Evolutionary conservation across 2,113 vertebrate genomes (phyloP).

Genomic region (Alligator sinensis): DNA sequence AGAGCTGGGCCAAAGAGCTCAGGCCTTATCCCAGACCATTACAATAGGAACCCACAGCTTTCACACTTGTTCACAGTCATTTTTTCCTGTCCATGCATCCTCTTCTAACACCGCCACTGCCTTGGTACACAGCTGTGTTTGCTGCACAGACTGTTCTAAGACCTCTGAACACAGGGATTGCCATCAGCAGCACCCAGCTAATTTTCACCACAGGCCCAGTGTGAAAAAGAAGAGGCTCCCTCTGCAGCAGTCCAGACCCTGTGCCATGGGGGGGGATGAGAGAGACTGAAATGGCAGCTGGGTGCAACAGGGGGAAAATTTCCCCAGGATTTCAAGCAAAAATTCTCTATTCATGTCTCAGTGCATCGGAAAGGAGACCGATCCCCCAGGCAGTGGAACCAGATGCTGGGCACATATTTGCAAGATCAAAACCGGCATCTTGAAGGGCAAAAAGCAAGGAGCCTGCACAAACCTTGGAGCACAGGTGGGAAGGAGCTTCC

Average conservation of each 20-base stretch:
- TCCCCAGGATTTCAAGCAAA: neutral
- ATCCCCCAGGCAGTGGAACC: too few species aligned
- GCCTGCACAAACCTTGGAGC: neutral
- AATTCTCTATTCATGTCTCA: neutral
- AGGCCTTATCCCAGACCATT: neutral
- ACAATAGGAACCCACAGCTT: too few species aligned
- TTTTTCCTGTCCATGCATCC: neutral
- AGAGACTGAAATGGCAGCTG: neutral
- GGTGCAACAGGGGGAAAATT: neutral
- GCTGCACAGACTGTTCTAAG: neutral
- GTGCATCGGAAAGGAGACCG: too few species aligned
- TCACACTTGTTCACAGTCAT: neutral
- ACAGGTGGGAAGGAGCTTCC: neutral
- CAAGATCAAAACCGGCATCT: neutral
- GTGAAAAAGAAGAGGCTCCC: neutral
- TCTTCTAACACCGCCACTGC: neutral
- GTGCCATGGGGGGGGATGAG: too few species aligned
- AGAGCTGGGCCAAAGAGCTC: neutral
- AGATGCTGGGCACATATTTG: too few species aligned
- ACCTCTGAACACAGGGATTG: neutral
- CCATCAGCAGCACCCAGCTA: neutral
- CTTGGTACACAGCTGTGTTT: neutral
- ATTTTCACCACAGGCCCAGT: neutral
- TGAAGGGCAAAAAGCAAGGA: neutral
- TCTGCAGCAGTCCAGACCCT: neutral